phyloP scores from a whole-genome alignment of 2,113 vertebrate species.

The Albula glossodonta region DNA sequence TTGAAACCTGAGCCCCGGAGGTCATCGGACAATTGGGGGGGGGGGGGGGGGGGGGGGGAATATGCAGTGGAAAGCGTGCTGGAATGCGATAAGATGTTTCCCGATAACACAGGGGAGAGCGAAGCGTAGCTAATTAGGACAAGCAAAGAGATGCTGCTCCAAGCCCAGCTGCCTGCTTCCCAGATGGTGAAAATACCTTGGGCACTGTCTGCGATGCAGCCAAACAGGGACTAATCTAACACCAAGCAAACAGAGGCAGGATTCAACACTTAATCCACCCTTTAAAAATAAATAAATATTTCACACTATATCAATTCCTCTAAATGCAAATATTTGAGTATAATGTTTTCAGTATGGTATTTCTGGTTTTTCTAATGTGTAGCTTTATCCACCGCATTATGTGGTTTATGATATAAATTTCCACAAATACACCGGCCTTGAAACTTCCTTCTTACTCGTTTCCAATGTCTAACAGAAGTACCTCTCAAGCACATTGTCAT shows the following conservation, averaged over 20 bases:
- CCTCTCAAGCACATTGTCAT: too few relatives aligned
- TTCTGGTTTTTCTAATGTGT: neutral
- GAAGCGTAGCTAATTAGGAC: neutral
- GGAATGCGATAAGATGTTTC: neutral
- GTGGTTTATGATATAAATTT: neutral
- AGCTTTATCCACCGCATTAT: neutral
- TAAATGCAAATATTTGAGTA: neutral
- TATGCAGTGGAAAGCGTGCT: neutral
- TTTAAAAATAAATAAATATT: too few relatives aligned
- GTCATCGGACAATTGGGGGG: conserved; percentile 4
- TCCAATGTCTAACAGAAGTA: neutral
- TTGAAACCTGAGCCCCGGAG: neutral
- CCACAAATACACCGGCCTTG: neutral
- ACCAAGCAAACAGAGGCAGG: neutral
- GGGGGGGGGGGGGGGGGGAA: neutral
- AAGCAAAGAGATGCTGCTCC: neutral
- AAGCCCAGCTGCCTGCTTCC: neutral
- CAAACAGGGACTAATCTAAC: neutral
- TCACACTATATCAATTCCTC: neutral
- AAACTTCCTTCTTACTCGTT: neutral
- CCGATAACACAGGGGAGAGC: neutral
- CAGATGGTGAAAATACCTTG: neutral
- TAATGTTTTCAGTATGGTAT: neutral
- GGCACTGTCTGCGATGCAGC: neutral
- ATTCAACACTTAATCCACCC: neutral